Percentiles rank a stretch among this genome's conserved stretches.
phyloP scores from a whole-genome alignment of 2,113 vertebrate genomes.

The Ammospiza caudacuta region DNA sequence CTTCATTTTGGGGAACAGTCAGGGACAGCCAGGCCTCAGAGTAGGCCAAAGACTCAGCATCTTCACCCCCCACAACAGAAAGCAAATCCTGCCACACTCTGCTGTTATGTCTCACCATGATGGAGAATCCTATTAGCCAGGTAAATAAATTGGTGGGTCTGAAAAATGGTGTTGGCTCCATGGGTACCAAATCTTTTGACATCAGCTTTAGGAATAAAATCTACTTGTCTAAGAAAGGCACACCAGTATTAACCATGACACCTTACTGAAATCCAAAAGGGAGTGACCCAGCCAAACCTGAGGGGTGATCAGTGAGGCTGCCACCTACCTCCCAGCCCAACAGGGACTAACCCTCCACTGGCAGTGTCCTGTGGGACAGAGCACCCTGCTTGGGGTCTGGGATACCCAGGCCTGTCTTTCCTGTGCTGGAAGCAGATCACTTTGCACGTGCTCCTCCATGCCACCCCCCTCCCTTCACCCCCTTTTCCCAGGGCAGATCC shows the following conservation, averaged over 20 bases:
- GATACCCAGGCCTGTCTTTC: not conserved
- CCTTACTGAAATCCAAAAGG: not conserved
- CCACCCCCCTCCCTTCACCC: not conserved
- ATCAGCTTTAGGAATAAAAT: not conserved
- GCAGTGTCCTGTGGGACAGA: not conserved
- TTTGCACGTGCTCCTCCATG: not conserved
- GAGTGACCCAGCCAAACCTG: not conserved
- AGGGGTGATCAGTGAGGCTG: not conserved
- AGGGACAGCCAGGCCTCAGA: not conserved
- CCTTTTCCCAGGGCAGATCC: not conserved
- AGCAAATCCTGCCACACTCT: not conserved
- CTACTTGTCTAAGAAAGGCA: not conserved
- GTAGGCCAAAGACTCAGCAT: not conserved
- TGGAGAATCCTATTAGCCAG: not conserved
- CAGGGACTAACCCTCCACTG: not conserved
- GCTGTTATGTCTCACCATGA: fast-evolving
- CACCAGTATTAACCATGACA: not conserved
- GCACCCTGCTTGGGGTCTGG: not conserved
- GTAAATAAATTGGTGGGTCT: not conserved
- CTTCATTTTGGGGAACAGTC: not conserved
- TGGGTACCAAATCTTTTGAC: not conserved
- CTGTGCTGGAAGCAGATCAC: not conserved
- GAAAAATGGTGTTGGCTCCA: not conserved
- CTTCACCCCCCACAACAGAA: not conserved
- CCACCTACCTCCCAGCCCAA: not conserved